Percentiles rank a stretch among this genome's conserved stretches.
phyloP scores from a whole-genome alignment of 2,113 vertebrate species.

The Lycaon pictus region DNA sequence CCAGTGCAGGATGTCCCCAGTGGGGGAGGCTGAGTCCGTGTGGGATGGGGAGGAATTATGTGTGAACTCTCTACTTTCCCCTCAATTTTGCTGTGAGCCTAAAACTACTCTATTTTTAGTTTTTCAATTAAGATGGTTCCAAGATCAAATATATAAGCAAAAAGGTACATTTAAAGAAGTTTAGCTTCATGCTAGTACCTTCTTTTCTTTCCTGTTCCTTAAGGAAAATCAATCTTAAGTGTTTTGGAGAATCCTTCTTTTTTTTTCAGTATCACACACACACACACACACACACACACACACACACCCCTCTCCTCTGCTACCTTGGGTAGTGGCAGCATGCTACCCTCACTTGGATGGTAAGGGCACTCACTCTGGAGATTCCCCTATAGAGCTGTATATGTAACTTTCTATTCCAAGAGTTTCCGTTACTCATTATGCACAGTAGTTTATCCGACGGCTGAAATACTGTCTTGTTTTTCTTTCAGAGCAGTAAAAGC shows the following conservation, averaged over 20 bases:
- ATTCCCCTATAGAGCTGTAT: not conserved
- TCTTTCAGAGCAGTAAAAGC: not conserved
- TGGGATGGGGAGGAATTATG: not conserved
- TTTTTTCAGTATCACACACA: not conserved
- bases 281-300: not conserved
- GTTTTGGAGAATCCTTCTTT: not conserved
- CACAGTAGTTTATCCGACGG: not conserved
- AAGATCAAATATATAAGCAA: not conserved
- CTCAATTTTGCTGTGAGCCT: not conserved
- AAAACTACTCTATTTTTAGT: not conserved
- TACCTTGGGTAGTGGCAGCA: not conserved
- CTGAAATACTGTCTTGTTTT: not conserved
- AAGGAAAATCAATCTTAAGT: not conserved
- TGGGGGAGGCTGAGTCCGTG: not conserved
- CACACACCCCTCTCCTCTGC: too few relatives aligned
- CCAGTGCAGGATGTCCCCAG: not conserved
- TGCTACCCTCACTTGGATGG: not conserved
- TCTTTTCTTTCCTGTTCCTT: not conserved
- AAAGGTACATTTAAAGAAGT: not conserved
- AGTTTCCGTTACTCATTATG: not conserved
- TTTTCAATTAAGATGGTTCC: not conserved
- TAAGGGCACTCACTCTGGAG: not conserved
- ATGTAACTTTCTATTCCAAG: not conserved
- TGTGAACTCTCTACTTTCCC: not conserved
- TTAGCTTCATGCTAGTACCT: not conserved